A percentile compares a stretch with the other conserved stretches of the same genome.
phyloP scores from a whole-genome alignment of 2,888 invertebrate genomes.

The Diabrotica balteata region DNA sequence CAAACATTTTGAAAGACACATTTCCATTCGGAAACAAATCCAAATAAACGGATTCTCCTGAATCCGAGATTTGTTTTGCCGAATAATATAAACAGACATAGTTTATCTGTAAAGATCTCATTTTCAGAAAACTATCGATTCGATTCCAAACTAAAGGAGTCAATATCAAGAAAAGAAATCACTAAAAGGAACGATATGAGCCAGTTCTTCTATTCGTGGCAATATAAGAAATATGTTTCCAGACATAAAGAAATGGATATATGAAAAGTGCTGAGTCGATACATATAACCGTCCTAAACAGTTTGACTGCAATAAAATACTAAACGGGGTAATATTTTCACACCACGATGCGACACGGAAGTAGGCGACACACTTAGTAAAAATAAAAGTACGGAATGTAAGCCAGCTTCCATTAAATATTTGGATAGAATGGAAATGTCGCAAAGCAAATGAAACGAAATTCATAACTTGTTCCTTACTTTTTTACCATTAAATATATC shows the following conservation, averaged over 20 bases:
- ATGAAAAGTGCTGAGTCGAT: conserved; percentile 31
- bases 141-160: too few species aligned
- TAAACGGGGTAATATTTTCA: conserved; percentile 42
- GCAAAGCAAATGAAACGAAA: conserved; percentile 49
- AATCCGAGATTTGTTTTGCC: too few species aligned
- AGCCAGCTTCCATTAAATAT: conserved; percentile 40
- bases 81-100: too few species aligned
- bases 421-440: conserved; percentile 45
- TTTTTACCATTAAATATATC: conserved; percentile 53
- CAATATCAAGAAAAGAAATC: too few species aligned
- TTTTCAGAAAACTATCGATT: too few species aligned
- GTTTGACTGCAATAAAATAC: conserved; percentile 44
- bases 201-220: conserved; percentile 10
- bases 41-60: too few species aligned
- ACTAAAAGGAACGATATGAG: too few species aligned
- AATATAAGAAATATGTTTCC: conserved; percentile 28
- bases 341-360: conserved; percentile 13
- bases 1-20: too few species aligned
- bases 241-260: conserved; percentile 25
- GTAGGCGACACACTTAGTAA: conserved; percentile 47
- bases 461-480: conserved; percentile 47
- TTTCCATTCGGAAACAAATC: too few species aligned
- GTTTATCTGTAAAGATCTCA: too few species aligned
- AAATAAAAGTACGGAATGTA: conserved; percentile 51
- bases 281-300: conserved; percentile 28